Evolutionary conservation across 2,113 vertebrate species (phyloP).

Genomic region (Phocoena phocoena): DNA sequence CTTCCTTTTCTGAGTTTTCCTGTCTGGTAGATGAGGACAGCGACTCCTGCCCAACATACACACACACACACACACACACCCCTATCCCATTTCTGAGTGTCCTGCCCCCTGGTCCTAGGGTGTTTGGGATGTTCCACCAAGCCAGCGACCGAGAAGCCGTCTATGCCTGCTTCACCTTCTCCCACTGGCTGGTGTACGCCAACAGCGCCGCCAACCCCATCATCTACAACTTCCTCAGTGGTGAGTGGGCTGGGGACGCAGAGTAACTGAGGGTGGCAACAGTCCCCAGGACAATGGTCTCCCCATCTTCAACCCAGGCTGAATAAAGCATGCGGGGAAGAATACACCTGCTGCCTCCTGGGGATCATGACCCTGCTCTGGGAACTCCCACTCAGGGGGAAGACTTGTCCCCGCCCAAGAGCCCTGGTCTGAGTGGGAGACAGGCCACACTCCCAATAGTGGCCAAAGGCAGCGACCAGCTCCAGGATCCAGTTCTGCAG

Average conservation of each 20-base stretch:
- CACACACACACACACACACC: too few species aligned
- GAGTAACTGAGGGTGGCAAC: neutral
- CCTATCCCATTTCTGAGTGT: neutral
- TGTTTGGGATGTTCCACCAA: conserved; percentile 77
- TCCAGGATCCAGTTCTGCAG: neutral
- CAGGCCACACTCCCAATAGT: neutral
- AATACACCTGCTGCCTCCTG: neutral
- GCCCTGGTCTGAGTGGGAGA: neutral
- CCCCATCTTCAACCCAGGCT: neutral
- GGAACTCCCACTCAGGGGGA: neutral
- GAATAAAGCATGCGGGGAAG: neutral
- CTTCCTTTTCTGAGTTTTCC: neutral
- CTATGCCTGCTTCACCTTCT: conserved; percentile 80
- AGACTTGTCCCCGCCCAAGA: neutral
- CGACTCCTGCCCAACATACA: neutral
- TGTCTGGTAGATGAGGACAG: neutral
- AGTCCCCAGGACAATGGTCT: neutral
- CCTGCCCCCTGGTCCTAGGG: conserved; percentile 37
- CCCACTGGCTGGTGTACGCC: conserved; percentile 81
- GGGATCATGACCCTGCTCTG: neutral
- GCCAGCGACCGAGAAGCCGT: conserved; percentile 74
- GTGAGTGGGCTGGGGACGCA: conserved; percentile 52
- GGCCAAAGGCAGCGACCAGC: neutral
- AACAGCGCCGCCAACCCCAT: conserved; percentile 80
- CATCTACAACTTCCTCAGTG: conserved; percentile 81